phyloP scores from a whole-genome alignment of 2,797 vertebrate species.

The Denticeps clupeoides region DNA sequence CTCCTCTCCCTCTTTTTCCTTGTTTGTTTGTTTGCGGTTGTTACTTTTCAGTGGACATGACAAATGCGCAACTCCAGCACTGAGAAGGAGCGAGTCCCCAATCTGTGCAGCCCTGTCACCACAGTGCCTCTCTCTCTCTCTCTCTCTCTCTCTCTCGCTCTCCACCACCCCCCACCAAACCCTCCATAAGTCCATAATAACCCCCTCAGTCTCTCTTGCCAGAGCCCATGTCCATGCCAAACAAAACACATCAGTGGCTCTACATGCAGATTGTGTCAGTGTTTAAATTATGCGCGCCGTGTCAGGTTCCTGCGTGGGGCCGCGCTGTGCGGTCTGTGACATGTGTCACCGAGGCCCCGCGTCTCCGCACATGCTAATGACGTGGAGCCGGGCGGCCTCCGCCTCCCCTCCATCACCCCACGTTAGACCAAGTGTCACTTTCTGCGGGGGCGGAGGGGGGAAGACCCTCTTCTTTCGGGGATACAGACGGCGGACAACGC shows the following conservation, averaged over 20 bases:
- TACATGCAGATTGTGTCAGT: constrained; percentile 67
- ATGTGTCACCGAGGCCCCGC: constrained; percentile 63
- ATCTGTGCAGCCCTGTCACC: constrained; percentile 35
- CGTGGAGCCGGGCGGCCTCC: constrained; percentile 3
- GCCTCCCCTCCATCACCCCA: constrained; percentile 7
- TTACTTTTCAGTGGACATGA: constrained; percentile 60
- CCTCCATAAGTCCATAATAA: constrained; percentile 45
- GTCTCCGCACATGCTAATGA: constrained; percentile 29
- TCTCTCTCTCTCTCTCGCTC: constrained; percentile 21
- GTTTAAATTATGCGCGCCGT: constrained; percentile 66
- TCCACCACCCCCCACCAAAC: constrained; percentile 40
- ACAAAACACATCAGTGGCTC: constrained; percentile 67
- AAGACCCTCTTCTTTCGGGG: constrained; percentile 19
- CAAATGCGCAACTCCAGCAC: constrained; percentile 35
- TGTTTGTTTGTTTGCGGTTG: constrained; percentile 42
- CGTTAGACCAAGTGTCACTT: constrained; percentile 52
- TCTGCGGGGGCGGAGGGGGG: constrained; percentile 31
- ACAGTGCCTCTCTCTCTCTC: constrained; percentile 42
- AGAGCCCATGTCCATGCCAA: constrained; percentile 58
- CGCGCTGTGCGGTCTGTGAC: constrained; percentile 61
- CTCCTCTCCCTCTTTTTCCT: constrained; percentile 5
- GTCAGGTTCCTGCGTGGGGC: constrained; percentile 60
- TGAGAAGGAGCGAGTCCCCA: constrained; percentile 4
- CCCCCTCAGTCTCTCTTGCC: constrained; percentile 39
- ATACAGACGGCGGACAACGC: constrained; percentile 44